Evolutionary conservation across 1,140 invertebrate genomes (phyloP), one percentile per base, ranked within the genome.

Genomic region (Drosophila tani): DNA sequence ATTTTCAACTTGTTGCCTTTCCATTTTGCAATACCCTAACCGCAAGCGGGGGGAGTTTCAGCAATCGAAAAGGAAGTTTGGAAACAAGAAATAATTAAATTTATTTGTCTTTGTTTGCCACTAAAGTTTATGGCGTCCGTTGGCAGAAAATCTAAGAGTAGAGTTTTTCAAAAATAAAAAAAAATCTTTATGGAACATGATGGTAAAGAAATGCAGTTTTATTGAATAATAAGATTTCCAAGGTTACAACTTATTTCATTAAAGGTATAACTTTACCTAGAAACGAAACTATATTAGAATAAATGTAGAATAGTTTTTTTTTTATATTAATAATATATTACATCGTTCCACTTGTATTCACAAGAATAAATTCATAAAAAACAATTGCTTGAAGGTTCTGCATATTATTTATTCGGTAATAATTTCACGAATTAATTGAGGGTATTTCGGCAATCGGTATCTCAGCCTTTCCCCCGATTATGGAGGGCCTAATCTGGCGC

Each of bases 21-120:
- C 59, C 73, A 75, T 75, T 75, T 75, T 64, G 43, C 45, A 57
- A 75, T 75, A 75, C 73, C 32, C 71, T 75, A 73, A 60, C 68
- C 45, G 29, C 51, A 41, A 58, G 32, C 21, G n/a, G 21, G 45
- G 45, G 67, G 32, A 41, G 50, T 64, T 64, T 14, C 50, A 32
- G 64, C 62, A 29, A 24, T 17, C 15, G 9, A 17, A 19, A 12
- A 27, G 40, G 14, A 38, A 38, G 51, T 55, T 55, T 55, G 51
- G 19, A 38, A 70, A 68, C 67, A 17, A 51, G 32, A 40, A 24
- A n/a, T 35, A 70, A 55, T 38, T 21, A 68, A 69, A 27, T 41
- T 53, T 40, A 56, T 56, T 40, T 40, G 19, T 11, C 32, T 56
- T 56, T 56, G 19, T 56, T 43, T 56, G 5, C 2, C 14, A 3